phyloP scores from a whole-genome alignment of 2,888 invertebrate species.

The Nemapogon koenigi region DNA sequence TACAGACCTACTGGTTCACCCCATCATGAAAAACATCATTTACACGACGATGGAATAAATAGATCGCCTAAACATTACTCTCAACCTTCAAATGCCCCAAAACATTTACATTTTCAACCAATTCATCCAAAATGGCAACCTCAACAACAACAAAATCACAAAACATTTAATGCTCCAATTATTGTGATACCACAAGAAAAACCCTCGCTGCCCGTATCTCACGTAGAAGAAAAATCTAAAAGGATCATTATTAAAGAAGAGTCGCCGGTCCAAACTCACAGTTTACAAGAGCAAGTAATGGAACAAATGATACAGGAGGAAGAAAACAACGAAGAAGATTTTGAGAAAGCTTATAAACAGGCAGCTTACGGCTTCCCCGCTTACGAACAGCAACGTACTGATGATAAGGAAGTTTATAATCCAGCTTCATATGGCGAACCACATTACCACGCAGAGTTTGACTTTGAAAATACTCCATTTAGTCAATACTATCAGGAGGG shows the following conservation, averaged over 20 bases:
- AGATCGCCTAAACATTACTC: no score
- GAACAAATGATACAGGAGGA: constrained; percentile 36
- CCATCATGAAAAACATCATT: neutral
- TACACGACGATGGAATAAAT: no score
- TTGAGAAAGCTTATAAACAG: constrained; percentile 49
- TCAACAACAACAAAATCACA: no score
- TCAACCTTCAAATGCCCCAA: neutral
- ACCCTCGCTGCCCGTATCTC: constrained; percentile 16
- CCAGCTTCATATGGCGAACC: constrained; percentile 37
- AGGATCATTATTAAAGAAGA: constrained; percentile 40
- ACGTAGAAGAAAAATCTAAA: constrained; percentile 40
- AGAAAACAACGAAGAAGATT: constrained; percentile 49
- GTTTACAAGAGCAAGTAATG: constrained; percentile 32
- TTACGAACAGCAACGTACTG: constrained; percentile 28
- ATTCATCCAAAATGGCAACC: constrained; percentile 14
- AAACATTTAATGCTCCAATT: constrained; percentile 12
- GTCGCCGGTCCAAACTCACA: constrained; percentile 34
- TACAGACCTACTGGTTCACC: neutral
- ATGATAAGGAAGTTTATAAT: constrained; percentile 44
- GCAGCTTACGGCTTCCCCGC: constrained; percentile 51
- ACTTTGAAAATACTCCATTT: constrained; percentile 35
- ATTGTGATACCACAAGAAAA: neutral
- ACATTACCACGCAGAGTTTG: constrained; percentile 25
- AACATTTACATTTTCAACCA: neutral
- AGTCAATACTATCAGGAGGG: constrained; percentile 40